Base-by-base conservation (phyloP, 2,888 invertebrate species). In the Leptinotarsa haldemani region DNA sequence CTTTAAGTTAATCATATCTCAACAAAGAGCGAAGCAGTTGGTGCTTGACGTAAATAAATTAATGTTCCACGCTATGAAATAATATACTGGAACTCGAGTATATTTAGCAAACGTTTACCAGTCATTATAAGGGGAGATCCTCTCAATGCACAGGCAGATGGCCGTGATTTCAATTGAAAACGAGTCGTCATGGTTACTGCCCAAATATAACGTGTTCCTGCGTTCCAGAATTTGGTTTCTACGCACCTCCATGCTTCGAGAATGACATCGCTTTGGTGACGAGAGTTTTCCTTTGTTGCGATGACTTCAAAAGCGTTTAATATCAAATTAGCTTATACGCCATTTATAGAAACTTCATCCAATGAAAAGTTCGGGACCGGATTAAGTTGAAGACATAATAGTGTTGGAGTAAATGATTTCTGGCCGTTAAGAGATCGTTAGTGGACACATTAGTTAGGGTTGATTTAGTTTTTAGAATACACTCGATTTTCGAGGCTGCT, bases 291-390 rank as follows among this genome's bases (percentile, higher is more conserved):
- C 80, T 76, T 80, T 81, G 77, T 70, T 83, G 85, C 69, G 79
- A 82, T 81, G 79, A 81, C 79, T 80, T 80, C 78, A 74, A 73
- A 67, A 82, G 83, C 85, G 82, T 85, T 87, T 87, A 87, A 86
- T 86, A 86, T 86, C 87, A 86, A 87, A 87, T 87, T 87, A 87
- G 86, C 83, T 79, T 82, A 85, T 84, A 84, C 84, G 84, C 85
- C 85, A 85, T 85, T 85, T 84, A 83, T 82, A 82, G 18, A 52
- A 65, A 52, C 4, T 30, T 66, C 65, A 61, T 74, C 67, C 63
- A 68, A 74, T 69, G 53, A 68, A 61, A 61, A 70, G 67, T 67
- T 74, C 56, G 68, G 64, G 74, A 65, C 56, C 69, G 64, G 68
- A 63, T 30, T 46, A 30, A 65, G 47, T 58, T 50, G 66, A 69